Evolutionary conservation across 2,113 vertebrate species (phyloP), one percentile per base, ranked within the genome.

Genomic region (Sula dactylatra): DNA sequence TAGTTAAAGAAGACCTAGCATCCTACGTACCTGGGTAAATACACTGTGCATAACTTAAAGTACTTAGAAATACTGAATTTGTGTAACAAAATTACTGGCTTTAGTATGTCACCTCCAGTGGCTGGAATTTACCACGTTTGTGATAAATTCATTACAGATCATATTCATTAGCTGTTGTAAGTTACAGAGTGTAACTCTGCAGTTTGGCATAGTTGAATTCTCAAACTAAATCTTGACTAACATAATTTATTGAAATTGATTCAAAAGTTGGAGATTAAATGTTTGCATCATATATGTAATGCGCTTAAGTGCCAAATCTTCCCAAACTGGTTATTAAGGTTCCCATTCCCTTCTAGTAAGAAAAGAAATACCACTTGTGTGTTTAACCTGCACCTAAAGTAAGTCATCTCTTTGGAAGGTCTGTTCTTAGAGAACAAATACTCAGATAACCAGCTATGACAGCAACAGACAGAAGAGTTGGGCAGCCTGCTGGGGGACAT

Each of bases 1-100:
- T 98, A 32, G 98, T 98, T 82, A 94, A 97, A 91, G 98, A 98
- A 88, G 93, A 97, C 42, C 59, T 98, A 36, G 98, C 98, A 54
- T 97, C 97, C 82, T 98, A 97, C 20, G 34, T 96, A 94, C 50
- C 24, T 88, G 88, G 98, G 98, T 98, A 97, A 98, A 96, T 98
- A 94, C 6, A 34, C 13, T 82, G 24, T 27, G 64, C 55, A 29
- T 76, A 58, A 49, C 20, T 69, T 26, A 6, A 45, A 55, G 19
- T 81, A 13, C 55, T 66, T 74, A 24, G 34, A 88, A 73, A 55
- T 83, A 34, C 8, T 56, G 24, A 32, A 65, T 74, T 76, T 86
- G 10, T 82, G 7, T 49, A 21, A 76, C n/a, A 47, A 17, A 78
- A 31, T 58, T 52, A 47, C 44, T 64, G 9, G 2, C 34, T 38